Conservation (phyloP, 1,140 invertebrate species). For the Papilio glaucus region DNA sequence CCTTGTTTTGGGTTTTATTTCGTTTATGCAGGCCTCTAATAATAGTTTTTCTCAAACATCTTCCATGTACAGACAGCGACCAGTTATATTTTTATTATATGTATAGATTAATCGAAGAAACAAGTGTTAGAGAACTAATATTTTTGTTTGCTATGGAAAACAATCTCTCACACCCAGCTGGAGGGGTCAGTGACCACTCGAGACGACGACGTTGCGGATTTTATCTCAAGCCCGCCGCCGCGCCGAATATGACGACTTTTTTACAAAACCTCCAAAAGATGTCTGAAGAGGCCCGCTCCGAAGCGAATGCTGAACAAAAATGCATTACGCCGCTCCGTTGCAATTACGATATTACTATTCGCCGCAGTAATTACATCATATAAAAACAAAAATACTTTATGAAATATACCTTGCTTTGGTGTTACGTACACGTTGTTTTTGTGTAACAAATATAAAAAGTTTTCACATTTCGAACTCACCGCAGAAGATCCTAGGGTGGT, state of each 20-base stretch:
- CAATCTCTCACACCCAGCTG: constrained; percentile 40
- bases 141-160: constrained; percentile 21
- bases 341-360: constrained; percentile 42
- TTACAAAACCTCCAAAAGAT: constrained; percentile 61
- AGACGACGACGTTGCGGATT: constrained; percentile 54
- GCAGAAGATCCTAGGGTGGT: too few relatives aligned
- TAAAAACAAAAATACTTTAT: constrained; percentile 18
- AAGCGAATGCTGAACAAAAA: constrained; percentile 43
- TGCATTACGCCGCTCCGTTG: constrained; percentile 42
- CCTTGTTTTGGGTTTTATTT: too few relatives aligned
- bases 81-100: too few relatives aligned
- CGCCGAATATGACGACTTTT: constrained; percentile 59
- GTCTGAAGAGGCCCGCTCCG: constrained; percentile 58
- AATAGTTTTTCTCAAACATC: too few relatives aligned
- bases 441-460: too few relatives aligned
- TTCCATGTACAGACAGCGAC: too few relatives aligned
- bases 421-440: too few relatives aligned
- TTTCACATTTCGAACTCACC: too few relatives aligned
- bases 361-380: constrained; percentile 14
- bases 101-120: too few relatives aligned
- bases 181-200: constrained; percentile 59
- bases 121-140: constrained; percentile 17
- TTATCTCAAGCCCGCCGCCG: constrained; percentile 53
- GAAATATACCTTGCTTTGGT: not conserved
- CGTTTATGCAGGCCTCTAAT: too few relatives aligned